Evolutionary conservation across 2,797 vertebrate genomes (phyloP), one percentile per base, ranked within the genome.

Genomic region (Bradypodion ventrale): DNA sequence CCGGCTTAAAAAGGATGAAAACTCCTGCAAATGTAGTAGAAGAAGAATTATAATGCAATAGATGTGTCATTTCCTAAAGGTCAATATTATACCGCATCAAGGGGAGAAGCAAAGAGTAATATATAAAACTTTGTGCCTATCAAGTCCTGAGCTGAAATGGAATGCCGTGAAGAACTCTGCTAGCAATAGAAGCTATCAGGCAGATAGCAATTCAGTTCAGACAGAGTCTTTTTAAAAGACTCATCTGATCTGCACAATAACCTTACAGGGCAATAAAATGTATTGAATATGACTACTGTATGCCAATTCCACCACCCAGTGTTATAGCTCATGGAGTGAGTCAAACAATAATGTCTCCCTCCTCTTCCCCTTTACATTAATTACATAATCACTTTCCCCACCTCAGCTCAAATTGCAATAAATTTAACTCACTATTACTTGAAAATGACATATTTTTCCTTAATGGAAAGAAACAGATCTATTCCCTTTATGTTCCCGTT

Each of bases 391-490:
- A 82, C 44, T 25, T 81, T 76, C 46, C 12, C 8, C 65, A 75
- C 49, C 7, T 29, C 65, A 10, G 46, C 49, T 77, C 35, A 75
- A 63, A 83, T 59, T 19, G 56, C 65, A 72, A 1, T 69, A 81
- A 78, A 80, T 78, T 83, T 42, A 80, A 35, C 32, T 86, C 66
- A 29, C 49, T 79, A 68, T 68, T 79, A 44, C 13, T 19, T 83
- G 63, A 59, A 44, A 1, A 0, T 60, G 42, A 25, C n/a, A 83
- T 23, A 1, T 84, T 46, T 78, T 68, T 13, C 25, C 76, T 79
- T 78, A 63, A 74, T 8, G 12, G 19, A 29, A 81, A 83, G 49
- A 78, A 79, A 62, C 56, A 90, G 76, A 75, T 27, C 63, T 74
- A 66, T 70, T 1, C 4, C 37, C 42, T 84, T 78, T 70, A 70